phyloP scores from a whole-genome alignment of 2,113 vertebrate genomes.

The Xyrauchen texanus region DNA sequence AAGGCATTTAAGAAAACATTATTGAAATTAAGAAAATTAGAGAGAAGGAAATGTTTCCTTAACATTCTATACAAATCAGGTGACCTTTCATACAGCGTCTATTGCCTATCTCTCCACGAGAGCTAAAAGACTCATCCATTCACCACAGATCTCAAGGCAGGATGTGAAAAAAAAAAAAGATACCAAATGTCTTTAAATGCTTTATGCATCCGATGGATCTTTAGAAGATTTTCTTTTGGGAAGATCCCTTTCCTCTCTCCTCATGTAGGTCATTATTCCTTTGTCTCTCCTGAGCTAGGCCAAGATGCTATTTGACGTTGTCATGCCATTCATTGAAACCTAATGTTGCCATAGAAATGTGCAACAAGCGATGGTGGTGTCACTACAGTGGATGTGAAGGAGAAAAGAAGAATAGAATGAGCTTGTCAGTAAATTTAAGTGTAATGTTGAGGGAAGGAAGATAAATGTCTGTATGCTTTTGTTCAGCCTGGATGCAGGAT shows the following conservation, averaged over 20 bases:
- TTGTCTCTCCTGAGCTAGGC: slow-evolving; percentile 64
- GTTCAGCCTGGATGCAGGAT: slow-evolving; percentile 44
- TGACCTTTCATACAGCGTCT: no score
- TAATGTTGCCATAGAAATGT: slow-evolving; percentile 76
- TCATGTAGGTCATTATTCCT: slow-evolving; percentile 65
- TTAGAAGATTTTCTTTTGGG: slow-evolving; percentile 61
- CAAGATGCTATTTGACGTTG: slow-evolving; percentile 74
- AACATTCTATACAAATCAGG: no score
- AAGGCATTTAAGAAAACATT: no score
- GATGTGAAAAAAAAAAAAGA: no score
- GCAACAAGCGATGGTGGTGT: slow-evolving; percentile 57
- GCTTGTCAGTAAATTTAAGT: slow-evolving; percentile 68
- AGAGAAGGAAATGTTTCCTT: no score
- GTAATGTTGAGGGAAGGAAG: slow-evolving; percentile 42
- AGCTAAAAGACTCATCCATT: no score
- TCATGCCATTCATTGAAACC: slow-evolving; percentile 74
- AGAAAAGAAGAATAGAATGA: slow-evolving; percentile 4
- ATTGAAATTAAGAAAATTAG: no score
- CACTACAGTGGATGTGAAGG: slow-evolving; percentile 63
- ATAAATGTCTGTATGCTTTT: slow-evolving; percentile 62
- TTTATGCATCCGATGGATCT: slow-evolving; percentile 20
- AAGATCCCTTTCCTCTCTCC: slow-evolving; percentile 66
- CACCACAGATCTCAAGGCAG: no score
- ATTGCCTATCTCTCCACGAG: no score
- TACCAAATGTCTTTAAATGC: no score